These are phyloP conservation scores for Cichlasoma orientale DNA, from an alignment of 2,797 vertebrate species.

Conservation along the genomic window DNA sequence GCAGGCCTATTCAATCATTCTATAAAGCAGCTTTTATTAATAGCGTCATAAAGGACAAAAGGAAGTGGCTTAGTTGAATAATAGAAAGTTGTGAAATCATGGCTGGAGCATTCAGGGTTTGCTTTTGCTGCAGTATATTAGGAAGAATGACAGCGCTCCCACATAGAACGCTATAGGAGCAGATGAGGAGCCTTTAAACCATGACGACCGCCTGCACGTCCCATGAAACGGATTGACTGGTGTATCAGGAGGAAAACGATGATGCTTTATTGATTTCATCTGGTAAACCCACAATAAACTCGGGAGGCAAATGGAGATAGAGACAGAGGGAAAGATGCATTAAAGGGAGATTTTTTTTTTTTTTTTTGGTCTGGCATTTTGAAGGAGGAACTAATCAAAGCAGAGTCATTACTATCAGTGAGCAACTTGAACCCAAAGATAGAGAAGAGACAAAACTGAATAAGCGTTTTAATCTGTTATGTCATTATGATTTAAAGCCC, in stretches of 20 bases:
- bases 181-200: constrained; percentile 32
- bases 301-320: constrained; percentile 7
- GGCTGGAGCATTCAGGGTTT: neutral
- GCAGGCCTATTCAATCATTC: constrained; percentile 56
- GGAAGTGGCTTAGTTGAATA: constrained; percentile 42
- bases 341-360: constrained; percentile 16
- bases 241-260: constrained; percentile 20
- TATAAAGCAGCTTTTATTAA: constrained; percentile 53
- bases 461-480: constrained; percentile 24
- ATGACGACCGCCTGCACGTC: constrained; percentile 27
- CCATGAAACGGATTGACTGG: constrained; percentile 23
- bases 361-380: neutral
- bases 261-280: constrained; percentile 51
- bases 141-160: constrained; percentile 14
- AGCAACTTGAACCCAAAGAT: constrained; percentile 5
- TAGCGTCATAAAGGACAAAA: constrained; percentile 41
- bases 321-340: neutral
- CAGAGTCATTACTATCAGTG: neutral
- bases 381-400: neutral
- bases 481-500: constrained; percentile 31
- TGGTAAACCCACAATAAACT: constrained; percentile 33
- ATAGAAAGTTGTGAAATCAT: constrained; percentile 33
- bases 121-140: constrained; percentile 16
- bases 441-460: neutral
- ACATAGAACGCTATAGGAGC: constrained; percentile 24